Percentiles rank a stretch among this genome's conserved stretches.
phyloP scores from a whole-genome alignment of 2,888 invertebrate genomes.

The Pocota personata region DNA sequence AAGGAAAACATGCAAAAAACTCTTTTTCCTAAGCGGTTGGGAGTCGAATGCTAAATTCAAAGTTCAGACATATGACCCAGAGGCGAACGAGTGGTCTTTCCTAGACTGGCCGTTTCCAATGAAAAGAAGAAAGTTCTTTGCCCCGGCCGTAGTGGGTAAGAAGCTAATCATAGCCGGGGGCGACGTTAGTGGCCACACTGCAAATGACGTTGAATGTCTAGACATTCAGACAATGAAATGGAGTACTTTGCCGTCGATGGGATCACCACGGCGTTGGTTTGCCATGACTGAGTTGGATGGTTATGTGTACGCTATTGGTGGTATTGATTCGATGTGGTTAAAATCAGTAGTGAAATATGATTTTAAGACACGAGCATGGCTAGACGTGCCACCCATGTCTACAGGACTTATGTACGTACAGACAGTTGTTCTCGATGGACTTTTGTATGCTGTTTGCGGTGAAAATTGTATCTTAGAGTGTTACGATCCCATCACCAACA shows the following conservation, averaged over 20 bases:
- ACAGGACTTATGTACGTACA: not conserved
- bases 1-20: not conserved
- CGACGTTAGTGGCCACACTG: not conserved
- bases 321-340: no score
- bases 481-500: slow-evolving; percentile 14
- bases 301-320: no score
- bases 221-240: not conserved
- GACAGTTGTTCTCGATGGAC: not conserved
- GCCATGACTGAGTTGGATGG: no score
- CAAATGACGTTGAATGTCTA: not conserved
- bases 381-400: slow-evolving; percentile 3
- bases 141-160: not conserved
- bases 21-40: not conserved
- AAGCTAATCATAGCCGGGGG: slow-evolving; percentile 18
- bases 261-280: not conserved
- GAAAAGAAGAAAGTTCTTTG: not conserved
- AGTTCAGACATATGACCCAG: slow-evolving; percentile 18
- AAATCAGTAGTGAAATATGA: not conserved
- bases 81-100: not conserved
- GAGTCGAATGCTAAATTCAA: not conserved
- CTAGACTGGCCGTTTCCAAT: slow-evolving; percentile 7
- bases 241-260: not conserved
- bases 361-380: slow-evolving; percentile 1
- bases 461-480: slow-evolving; percentile 11
- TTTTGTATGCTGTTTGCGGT: slow-evolving; percentile 18